Evolutionary conservation across 2,888 invertebrate genomes (phyloP).

Genomic region (Chromoteleia sp.): DNA sequence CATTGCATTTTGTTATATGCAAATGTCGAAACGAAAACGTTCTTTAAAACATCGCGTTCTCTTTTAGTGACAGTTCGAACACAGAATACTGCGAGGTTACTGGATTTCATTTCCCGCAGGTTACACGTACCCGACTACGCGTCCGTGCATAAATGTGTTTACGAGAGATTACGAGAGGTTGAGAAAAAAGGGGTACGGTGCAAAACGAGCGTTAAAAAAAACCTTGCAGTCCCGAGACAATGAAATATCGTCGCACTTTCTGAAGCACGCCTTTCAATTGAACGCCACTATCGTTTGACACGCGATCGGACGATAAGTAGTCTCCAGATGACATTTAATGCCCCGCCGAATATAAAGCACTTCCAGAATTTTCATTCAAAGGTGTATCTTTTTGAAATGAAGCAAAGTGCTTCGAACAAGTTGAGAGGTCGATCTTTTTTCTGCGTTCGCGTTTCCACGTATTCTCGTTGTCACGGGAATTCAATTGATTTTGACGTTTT

Average conservation of each 20-base stretch:
- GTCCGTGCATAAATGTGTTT: slow-evolving; percentile 62
- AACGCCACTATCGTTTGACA: slow-evolving; percentile 44
- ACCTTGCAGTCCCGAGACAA: slow-evolving; percentile 44
- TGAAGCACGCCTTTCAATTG: slow-evolving; percentile 52
- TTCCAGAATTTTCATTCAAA: slow-evolving; percentile 46
- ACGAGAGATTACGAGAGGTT: slow-evolving; percentile 58
- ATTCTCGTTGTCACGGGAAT: slow-evolving; percentile 36
- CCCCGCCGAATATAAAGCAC: slow-evolving; percentile 44
- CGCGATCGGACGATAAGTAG: slow-evolving; percentile 60
- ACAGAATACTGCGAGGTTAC: slow-evolving; percentile 49
- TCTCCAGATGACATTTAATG: slow-evolving; percentile 50
- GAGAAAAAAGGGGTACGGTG: slow-evolving; percentile 9
- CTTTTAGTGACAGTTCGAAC: slow-evolving; percentile 53
- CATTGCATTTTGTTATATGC: slow-evolving; percentile 48
- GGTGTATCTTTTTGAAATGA: slow-evolving; percentile 56
- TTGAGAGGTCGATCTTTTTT: slow-evolving; percentile 34
- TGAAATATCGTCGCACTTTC: slow-evolving; percentile 55
- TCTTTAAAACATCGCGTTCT: slow-evolving; percentile 49
- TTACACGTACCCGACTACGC: slow-evolving; percentile 48
- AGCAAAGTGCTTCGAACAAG: slow-evolving; percentile 50
- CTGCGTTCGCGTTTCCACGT: slow-evolving; percentile 19
- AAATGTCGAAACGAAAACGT: slow-evolving; percentile 52
- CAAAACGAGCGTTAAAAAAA: slow-evolving; percentile 31
- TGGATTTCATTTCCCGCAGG: slow-evolving; percentile 58
- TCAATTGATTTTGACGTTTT: slow-evolving; percentile 62